These are phyloP conservation scores for Catocala nupta DNA, from an alignment of 2,888 invertebrate genomes.

Conservation along the genomic window DNA sequence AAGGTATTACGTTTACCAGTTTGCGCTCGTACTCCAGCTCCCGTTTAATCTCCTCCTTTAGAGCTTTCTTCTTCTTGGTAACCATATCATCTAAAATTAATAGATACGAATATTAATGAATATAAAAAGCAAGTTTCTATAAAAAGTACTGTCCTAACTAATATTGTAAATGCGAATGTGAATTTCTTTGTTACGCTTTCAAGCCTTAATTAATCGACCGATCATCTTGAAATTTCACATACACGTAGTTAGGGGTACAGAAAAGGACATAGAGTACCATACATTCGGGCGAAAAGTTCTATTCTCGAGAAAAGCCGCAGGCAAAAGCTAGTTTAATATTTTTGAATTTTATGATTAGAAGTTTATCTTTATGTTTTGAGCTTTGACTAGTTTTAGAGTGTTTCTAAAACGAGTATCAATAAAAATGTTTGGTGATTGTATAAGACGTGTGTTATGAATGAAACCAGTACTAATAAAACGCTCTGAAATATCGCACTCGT, in stretches of 20 bases:
- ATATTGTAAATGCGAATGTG: no score
- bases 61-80: conserved; percentile 81
- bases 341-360: neutral
- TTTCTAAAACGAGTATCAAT: neutral
- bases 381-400: neutral
- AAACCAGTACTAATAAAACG: conserved; percentile 14
- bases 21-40: conserved; percentile 83
- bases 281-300: no score
- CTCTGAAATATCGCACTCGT: conserved; percentile 21
- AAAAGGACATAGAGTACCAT: no score
- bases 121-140: neutral
- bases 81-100: conserved; percentile 87
- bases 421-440: conserved; percentile 7
- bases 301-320: no score
- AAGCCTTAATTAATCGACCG: no score
- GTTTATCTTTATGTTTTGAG: neutral
- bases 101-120: conserved; percentile 12
- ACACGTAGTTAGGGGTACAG: no score
- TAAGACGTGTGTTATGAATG: conserved; percentile 12
- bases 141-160: no score
- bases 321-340: no score
- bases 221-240: no score
- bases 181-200: no score
- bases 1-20: conserved; percentile 73
- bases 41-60: conserved; percentile 79